Evolutionary conservation across 2,888 invertebrate genomes (phyloP), one percentile per base, ranked within the genome.

Genomic region (Mechanitis mazaeus): DNA sequence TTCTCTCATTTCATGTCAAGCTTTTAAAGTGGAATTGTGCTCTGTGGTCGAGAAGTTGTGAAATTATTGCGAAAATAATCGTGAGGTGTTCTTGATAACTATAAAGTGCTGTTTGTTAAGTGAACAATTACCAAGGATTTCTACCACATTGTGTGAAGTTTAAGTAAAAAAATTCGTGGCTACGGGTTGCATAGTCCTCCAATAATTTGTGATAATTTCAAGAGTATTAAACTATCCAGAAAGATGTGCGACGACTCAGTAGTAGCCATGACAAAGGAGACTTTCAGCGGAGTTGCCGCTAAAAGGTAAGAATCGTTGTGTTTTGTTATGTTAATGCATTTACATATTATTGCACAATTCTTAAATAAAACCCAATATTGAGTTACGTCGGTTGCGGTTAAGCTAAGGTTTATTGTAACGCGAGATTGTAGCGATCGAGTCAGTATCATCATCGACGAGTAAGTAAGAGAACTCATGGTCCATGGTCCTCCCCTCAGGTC

Each of bases 191-290:
- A 72, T 76, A 80, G 81, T 69, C 31, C 50, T 9, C 62, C 69
- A 56, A 75, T 75, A 70, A 81, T 80, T 76, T 68, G 84, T 85
- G 85, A 84, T 63, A 75, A 78, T 70, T 72, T 86, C 68, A 85
- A 77, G 68, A 88, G 88, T 68, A 83, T 88, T 58, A 80, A 81
- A 59, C 64, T 79, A 68, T 71, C 77, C 54, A 77, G 68, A 69
- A 88, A 82, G 60, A 90, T 90, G 89, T 89, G 82, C 81, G 81
- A 87, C 75, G 85, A 89, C 63, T 79, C 86, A 66, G 83, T 89
- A 68, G 83, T 89, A 67, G 81, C 89, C n/a, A 82, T 87, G 28
- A 88, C 88, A 76, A 74, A 84, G 64, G 90, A 89, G 71, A 80
- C 79, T 12, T 90, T 90, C 85, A 90, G 89, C 69, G 85, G 84